These are phyloP conservation scores for Camponotus floridanus DNA, from an alignment of 1,140 invertebrate species.

Conservation along the genomic window DNA sequence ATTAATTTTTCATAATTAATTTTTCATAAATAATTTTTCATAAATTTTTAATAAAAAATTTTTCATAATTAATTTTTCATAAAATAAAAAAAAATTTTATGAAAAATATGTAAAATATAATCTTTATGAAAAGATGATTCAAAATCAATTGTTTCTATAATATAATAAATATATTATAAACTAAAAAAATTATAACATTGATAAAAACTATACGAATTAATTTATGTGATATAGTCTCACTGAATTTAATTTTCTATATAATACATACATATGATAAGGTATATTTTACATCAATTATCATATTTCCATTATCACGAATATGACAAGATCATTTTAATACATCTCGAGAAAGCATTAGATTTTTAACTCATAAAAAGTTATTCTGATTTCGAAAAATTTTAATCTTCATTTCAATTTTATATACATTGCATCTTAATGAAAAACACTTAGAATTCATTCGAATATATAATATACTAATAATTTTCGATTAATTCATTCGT, in stretches of 20 bases:
- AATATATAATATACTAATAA: background rate
- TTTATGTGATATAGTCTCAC: background rate
- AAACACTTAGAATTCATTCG: background rate
- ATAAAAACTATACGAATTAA: no score
- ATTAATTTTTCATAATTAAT: no score
- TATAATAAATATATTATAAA: no score
- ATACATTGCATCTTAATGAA: background rate
- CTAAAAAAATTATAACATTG: no score
- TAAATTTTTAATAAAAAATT: no score
- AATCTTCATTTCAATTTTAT: background rate
- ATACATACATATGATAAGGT: background rate
- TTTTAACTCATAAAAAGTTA: background rate
- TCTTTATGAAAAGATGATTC: no score
- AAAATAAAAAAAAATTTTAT: no score
- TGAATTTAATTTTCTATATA: background rate
- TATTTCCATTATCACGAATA: background rate
- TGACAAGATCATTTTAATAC: background rate
- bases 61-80: no score
- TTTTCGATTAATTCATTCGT: background rate
- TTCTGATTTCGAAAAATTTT: background rate
- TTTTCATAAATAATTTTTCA: no score
- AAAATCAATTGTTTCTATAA: no score
- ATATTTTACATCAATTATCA: background rate
- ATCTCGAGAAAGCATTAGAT: background rate
- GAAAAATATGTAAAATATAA: no score